Conservation (phyloP, 2,888 invertebrate genomes). For the Griposia aprilina region DNA sequence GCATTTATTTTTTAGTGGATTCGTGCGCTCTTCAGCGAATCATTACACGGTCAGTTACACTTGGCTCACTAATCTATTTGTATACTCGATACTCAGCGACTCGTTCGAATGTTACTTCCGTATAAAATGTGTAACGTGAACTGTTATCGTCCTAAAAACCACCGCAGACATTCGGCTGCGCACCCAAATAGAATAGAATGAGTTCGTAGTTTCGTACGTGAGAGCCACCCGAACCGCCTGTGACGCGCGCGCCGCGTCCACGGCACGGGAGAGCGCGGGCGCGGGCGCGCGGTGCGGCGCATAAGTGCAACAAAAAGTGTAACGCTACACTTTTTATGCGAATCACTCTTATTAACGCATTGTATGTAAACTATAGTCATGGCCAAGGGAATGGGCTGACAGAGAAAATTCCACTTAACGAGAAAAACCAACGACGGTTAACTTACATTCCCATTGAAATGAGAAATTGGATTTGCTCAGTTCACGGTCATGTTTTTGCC, state of each 20-base stretch:
- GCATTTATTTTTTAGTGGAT: neutral
- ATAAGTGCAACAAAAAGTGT: neutral
- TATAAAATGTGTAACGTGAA: slow-evolving; percentile 56
- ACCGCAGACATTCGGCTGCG: slow-evolving; percentile 50
- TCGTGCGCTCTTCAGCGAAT: neutral
- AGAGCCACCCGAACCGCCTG: slow-evolving; percentile 5
- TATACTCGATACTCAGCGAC: slow-evolving; percentile 20
- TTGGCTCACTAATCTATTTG: slow-evolving; percentile 52
- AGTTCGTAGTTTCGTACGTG: slow-evolving; percentile 37
- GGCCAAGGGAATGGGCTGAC: slow-evolving; percentile 49
- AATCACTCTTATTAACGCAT: neutral
- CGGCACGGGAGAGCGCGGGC: neutral
- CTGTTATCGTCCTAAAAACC: slow-evolving; percentile 54
- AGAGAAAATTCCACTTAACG: slow-evolving; percentile 18
- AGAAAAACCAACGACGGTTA: slow-evolving; percentile 21
- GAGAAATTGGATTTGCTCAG: slow-evolving; percentile 55
- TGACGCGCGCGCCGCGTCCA: neutral
- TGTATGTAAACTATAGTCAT: slow-evolving; percentile 47
- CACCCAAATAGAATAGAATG: slow-evolving; percentile 62
- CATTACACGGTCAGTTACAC: slow-evolving; percentile 51
- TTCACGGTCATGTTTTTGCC: slow-evolving; percentile 54
- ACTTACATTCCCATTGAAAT: slow-evolving; percentile 42
- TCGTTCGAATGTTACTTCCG: slow-evolving; percentile 55
- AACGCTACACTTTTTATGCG: slow-evolving; percentile 23
- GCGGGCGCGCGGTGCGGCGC: no score